Base-by-base conservation (phyloP, 2,113 vertebrate genomes). In the Hymenochirus boettgeri region DNA sequence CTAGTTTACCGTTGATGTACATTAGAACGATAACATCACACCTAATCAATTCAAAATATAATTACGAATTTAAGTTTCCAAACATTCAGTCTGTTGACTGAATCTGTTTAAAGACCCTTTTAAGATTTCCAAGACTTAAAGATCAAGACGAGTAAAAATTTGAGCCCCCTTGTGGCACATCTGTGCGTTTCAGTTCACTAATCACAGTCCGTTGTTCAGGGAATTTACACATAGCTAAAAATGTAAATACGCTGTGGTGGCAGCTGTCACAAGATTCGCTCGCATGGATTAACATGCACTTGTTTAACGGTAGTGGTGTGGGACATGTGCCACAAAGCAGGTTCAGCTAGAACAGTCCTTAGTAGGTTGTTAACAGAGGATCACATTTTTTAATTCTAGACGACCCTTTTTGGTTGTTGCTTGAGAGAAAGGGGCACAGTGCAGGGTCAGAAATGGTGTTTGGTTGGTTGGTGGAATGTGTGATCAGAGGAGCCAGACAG, bases 391-490 rank as follows among this genome's bases (percentile, higher is more conserved):
- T 10, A 25, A 51, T 13, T 59, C n/a, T 37, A 51, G n/a, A 31
- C 45, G 48, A 22, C 51, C 48, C 39, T 47, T 21, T 13, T 29
- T 57, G n/a, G 46, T 37, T 31, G 45, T 45, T 21, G 18, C 21
- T 27, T 23, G 11, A 22, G 25, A 69, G 65, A 21, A 53, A 39
- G 37, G 57, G 55, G 17, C 55, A 51, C 25, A 3, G 29, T 27
- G 52, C 18, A 31, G 65, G n/a, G 57, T 60, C 65, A 69, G 31
- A 46, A 5, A n/a, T 19, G 15, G 11, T 60, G 56, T 60, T 60
- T 60, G 65, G 59, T 56, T 50, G 65, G 42, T 23, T 69, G n/a
- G 48, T 45, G 57, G 65, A 69, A 69, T 59, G 56, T 69, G n/a
- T 69, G 65, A 69, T 69, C 57, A 69, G 57, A 69, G 48, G 47